Percentiles rank a stretch among this genome's conserved stretches.
These are phyloP conservation scores for Tor tambroides DNA, from an alignment of 2,113 vertebrate species.

Conservation along the genomic window DNA sequence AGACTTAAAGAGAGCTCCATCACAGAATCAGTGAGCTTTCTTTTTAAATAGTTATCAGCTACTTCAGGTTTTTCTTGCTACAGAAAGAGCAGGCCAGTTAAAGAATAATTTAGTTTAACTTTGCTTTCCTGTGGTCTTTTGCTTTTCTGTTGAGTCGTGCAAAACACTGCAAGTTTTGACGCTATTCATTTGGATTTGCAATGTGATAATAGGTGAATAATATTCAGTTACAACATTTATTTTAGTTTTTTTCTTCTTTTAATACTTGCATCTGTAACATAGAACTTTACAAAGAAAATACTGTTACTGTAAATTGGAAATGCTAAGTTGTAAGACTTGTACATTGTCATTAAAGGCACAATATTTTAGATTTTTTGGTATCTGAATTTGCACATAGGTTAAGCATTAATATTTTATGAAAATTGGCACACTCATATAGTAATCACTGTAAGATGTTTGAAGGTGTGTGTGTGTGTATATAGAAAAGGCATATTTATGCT, in stretches of 20 bases:
- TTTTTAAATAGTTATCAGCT: not conserved
- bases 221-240: not conserved
- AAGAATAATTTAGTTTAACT: not conserved
- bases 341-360: constrained; percentile 31
- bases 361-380: constrained; percentile 26
- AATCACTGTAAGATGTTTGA: constrained; percentile 38
- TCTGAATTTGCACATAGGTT: constrained; percentile 56
- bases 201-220: not conserved
- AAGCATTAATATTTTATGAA: constrained; percentile 55
- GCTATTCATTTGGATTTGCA: not conserved
- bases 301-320: constrained; percentile 18
- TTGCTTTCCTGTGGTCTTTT: constrained; percentile 34
- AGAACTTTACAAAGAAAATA: constrained; percentile 33
- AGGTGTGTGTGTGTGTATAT: constrained; percentile 15
- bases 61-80: not conserved
- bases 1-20: not conserved
- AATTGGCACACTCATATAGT: constrained; percentile 2
- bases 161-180: not conserved
- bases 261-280: constrained; percentile 26
- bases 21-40: not conserved
- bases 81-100: not conserved
- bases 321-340: constrained; percentile 32
- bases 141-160: not conserved
- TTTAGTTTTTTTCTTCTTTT: not conserved
- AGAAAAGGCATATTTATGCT: constrained; percentile 60